Percentiles rank a stretch among this genome's conserved stretches.
Conservation (phyloP, 1,140 invertebrate genomes). For the Drosophila quadrilineata region DNA sequence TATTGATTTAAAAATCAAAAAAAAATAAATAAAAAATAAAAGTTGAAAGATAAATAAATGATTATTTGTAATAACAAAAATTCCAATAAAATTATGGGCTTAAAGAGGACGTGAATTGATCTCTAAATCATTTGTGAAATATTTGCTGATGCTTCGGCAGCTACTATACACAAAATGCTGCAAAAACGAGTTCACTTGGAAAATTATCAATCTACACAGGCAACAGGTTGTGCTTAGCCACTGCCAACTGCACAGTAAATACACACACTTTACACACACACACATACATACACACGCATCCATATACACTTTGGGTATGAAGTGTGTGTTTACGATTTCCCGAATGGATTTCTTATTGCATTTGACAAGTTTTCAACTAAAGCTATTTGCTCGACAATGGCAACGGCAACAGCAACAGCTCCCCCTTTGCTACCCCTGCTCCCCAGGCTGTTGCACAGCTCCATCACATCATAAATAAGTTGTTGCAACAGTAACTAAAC, state of each 20-base stretch:
- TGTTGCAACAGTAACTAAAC: conserved; percentile 51
- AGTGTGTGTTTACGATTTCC: too few relatives aligned
- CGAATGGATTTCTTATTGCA: conserved; percentile 33
- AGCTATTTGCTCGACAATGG: conserved; percentile 45
- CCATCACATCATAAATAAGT: conserved; percentile 46
- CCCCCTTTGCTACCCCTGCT: not conserved
- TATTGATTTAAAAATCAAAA: too few relatives aligned
- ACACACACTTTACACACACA: conserved; percentile 4
- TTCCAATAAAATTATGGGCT: too few relatives aligned
- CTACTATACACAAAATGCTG: too few relatives aligned
- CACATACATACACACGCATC: not conserved
- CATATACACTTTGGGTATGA: too few relatives aligned
- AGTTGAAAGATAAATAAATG: too few relatives aligned
- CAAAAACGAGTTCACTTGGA: too few relatives aligned
- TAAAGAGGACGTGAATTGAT: too few relatives aligned
- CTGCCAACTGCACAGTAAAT: not conserved
- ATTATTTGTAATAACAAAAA: too few relatives aligned
- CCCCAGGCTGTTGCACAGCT: conserved; percentile 15
- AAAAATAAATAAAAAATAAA: too few relatives aligned
- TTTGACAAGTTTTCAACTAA: conserved; percentile 42
- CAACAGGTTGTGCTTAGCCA: not conserved
- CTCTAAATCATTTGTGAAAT: too few relatives aligned
- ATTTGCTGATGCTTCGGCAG: too few relatives aligned
- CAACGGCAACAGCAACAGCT: not conserved
- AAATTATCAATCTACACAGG: not conserved